phyloP scores from a whole-genome alignment of 2,113 vertebrate genomes.

The Seriola rivoliana region DNA sequence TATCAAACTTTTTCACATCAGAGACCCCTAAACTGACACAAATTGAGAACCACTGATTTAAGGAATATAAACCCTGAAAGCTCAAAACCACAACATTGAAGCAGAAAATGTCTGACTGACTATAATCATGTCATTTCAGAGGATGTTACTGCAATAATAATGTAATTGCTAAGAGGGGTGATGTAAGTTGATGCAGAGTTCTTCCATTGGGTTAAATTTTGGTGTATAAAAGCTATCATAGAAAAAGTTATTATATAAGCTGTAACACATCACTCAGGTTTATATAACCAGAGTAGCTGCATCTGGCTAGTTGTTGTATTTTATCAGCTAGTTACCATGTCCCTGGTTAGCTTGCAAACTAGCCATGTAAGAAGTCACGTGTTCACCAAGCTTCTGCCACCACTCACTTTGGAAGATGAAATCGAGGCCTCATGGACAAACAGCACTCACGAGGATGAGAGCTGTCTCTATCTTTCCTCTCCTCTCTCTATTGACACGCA shows the following conservation, averaged over 20 bases:
- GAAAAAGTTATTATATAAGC: neutral
- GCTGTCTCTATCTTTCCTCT: neutral
- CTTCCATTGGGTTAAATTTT: neutral
- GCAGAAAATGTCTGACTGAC: neutral
- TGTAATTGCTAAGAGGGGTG: neutral
- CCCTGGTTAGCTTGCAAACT: neutral
- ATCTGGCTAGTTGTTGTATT: no score
- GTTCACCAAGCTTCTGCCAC: neutral
- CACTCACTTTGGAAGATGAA: neutral
- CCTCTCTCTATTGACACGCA: conserved; percentile 3
- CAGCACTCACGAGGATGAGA: neutral
- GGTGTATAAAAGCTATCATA: neutral
- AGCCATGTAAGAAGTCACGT: neutral
- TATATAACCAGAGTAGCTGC: neutral
- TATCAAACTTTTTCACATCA: no score
- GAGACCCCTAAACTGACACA: no score
- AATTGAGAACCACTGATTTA: no score
- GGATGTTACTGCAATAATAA: neutral
- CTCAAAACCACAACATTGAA: neutral
- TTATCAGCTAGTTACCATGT: neutral
- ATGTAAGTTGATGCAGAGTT: no score
- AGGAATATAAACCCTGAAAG: neutral
- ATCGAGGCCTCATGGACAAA: neutral
- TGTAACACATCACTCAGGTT: neutral
- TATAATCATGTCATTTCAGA: neutral